A percentile compares a stretch with the other conserved stretches of the same genome.
Evolutionary conservation across 2,113 vertebrate species (phyloP).

Genomic region (Pelecanoides urinatrix): DNA sequence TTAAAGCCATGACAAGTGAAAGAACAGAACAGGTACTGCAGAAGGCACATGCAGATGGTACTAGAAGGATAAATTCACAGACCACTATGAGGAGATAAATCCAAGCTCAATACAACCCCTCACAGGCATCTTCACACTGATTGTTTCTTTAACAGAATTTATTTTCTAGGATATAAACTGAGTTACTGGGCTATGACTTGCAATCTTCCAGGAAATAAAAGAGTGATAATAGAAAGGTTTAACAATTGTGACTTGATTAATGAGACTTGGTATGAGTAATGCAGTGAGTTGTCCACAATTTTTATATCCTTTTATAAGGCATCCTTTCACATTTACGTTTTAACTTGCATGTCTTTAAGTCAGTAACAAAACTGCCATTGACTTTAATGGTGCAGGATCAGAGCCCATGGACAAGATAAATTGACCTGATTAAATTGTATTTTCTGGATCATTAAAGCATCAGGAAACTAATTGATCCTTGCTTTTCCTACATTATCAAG

Average conservation of each 20-base stretch:
- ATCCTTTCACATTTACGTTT: background rate
- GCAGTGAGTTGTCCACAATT: background rate
- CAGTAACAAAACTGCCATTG: background rate
- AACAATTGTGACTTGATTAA: background rate
- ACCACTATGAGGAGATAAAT: background rate
- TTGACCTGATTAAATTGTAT: background rate
- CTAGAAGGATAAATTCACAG: background rate
- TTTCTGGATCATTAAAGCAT: conserved; percentile 9
- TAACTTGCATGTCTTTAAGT: background rate
- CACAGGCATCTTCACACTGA: background rate
- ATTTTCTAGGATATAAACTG: background rate
- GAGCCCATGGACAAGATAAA: background rate
- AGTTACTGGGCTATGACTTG: background rate
- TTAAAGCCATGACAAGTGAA: background rate
- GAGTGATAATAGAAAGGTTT: background rate
- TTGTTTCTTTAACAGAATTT: background rate
- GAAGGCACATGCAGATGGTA: background rate
- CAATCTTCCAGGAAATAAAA: background rate
- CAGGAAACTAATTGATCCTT: background rate
- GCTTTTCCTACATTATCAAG: background rate
- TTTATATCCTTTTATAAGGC: background rate
- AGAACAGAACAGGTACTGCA: background rate
- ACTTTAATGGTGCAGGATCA: background rate
- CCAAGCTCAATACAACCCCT: background rate
- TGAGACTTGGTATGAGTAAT: background rate